A percentile compares a stretch with the other conserved stretches of the same genome.
phyloP scores from a whole-genome alignment of 2,113 vertebrate species.

The Sorex araneus region DNA sequence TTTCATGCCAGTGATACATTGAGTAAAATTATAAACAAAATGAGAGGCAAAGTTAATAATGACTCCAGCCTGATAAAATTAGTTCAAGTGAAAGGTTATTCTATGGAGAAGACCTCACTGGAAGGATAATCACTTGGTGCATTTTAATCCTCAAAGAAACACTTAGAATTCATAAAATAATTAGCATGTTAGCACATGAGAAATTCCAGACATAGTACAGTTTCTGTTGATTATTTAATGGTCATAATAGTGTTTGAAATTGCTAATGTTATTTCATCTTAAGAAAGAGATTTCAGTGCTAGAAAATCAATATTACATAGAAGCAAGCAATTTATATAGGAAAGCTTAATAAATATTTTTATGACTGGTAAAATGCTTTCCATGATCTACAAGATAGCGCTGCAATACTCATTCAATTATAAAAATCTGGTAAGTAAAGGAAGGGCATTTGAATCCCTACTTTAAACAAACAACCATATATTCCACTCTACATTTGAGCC shows the following conservation, averaged over 20 bases:
- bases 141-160: conserved; percentile 55
- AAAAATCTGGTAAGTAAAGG: neutral
- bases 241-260: neutral
- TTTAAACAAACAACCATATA: neutral
- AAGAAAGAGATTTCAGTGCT: neutral
- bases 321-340: no score
- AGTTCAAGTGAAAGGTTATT: neutral
- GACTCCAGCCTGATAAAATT: neutral
- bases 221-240: neutral
- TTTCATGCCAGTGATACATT: neutral
- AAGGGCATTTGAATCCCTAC: neutral
- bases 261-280: neutral
- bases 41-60: conserved; percentile 5
- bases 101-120: neutral
- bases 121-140: conserved; percentile 9
- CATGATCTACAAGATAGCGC: no score
- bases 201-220: neutral
- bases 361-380: neutral
- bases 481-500: no score
- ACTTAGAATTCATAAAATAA: conserved; percentile 23
- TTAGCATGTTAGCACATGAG: neutral
- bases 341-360: neutral
- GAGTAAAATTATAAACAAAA: conserved; percentile 2
- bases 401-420: no score
- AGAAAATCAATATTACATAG: neutral